Evolutionary conservation across 2,113 vertebrate species (phyloP), one percentile per base, ranked within the genome.

Genomic region (Chamaea fasciata): DNA sequence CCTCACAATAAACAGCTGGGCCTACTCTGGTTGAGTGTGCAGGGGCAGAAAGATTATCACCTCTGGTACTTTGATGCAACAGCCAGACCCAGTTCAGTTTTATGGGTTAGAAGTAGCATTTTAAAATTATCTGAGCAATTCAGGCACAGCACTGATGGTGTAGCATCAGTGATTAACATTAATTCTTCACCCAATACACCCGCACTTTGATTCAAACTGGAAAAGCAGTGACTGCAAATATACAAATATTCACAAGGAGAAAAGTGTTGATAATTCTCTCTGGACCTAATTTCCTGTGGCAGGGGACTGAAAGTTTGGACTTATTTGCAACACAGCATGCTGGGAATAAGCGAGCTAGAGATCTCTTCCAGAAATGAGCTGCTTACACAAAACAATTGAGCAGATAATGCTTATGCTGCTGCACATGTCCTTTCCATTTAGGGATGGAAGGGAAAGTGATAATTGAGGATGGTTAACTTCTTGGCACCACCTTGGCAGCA

Each of bases 401-500:
- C 37, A 75, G 84, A 77, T 83, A 93, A 77, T 46, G 33, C 23
- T 65, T 73, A 46, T 59, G 47, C 64, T 90, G 71, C 87, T 94
- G 73, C 42, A 87, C 24, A 33, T 78, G 50, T 83, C 62, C n/a
- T 74, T 89, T 96, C 92, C 87, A 86, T 96, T 96, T 96, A 83
- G 94, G 83, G 92, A 60, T 92, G 89, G 88, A 95, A 85, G 77
- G 23, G 50, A 57, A 95, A 96, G 68, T 89, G 90, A 62, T 94
- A 96, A 91, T 28, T 71, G 65, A 80, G 81, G 19, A 24, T 46
- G 15, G 94, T 92, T 84, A 77, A n/a, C 44, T 78, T 78, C 70
- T 85, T 67, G 65, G 69, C 42, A 79, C 35, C 73, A 83, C 80
- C 67, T 94, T 95, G 92, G 90, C 37, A 41, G 76, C 12, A 4